phyloP scores from a whole-genome alignment of 2,113 vertebrate species.

The Pituophis catenifer region DNA sequence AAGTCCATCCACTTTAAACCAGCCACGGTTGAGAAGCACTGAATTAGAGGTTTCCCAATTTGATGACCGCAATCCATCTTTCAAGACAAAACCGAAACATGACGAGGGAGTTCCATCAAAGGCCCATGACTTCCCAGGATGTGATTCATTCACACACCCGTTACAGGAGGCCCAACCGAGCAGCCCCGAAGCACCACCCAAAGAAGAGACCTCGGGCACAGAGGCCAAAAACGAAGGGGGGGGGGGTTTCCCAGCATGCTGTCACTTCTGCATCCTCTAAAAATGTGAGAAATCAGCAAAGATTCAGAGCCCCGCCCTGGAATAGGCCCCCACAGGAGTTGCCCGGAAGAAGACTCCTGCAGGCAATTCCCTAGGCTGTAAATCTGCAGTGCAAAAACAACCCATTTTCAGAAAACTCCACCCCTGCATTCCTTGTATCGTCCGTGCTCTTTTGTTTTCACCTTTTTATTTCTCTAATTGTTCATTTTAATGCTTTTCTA shows the following conservation, averaged over 20 bases:
- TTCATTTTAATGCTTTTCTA: neutral
- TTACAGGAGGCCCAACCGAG: neutral
- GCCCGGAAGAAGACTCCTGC: neutral
- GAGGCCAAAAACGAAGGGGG: neutral
- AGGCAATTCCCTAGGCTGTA: neutral
- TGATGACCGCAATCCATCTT: neutral
- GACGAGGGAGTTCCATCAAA: too few relatives aligned
- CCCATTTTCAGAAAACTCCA: neutral
- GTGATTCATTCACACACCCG: neutral
- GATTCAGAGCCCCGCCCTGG: neutral
- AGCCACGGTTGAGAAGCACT: neutral
- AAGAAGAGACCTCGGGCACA: neutral
- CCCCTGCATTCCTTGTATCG: rapidly evolving
- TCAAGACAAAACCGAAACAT: too few relatives aligned
- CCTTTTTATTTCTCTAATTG: neutral
- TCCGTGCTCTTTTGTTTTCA: neutral
- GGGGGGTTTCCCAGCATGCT: neutral
- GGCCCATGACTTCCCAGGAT: neutral
- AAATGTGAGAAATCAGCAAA: neutral
- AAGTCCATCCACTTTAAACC: neutral
- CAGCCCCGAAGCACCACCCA: neutral
- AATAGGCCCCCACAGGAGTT: neutral
- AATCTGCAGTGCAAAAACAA: neutral
- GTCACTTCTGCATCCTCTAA: neutral
- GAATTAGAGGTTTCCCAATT: neutral